These are phyloP conservation scores for Dinomys branickii DNA, from an alignment of 2,113 vertebrate species.

Conservation along the genomic window DNA sequence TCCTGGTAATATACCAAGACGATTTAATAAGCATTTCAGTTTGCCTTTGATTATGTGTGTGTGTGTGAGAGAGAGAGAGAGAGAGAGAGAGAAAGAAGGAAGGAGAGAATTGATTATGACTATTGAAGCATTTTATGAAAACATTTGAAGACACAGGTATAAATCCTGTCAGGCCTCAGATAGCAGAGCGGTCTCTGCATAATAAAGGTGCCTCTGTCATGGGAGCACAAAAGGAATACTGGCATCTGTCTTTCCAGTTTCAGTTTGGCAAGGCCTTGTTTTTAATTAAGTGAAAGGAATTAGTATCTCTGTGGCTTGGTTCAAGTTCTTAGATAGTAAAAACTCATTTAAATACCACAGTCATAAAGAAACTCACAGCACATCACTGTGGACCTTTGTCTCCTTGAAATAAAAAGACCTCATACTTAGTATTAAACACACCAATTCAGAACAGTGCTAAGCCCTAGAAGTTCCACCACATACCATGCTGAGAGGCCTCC, in stretches of 20 bases:
- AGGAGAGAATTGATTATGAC: background rate
- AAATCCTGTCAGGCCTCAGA: constrained; percentile 3
- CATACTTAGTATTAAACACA: background rate
- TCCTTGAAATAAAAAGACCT: constrained; percentile 36
- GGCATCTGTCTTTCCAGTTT: background rate
- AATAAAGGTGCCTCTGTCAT: background rate
- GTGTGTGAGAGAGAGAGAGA: background rate
- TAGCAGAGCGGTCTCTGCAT: background rate
- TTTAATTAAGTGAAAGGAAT: constrained; percentile 44
- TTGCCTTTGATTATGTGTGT: constrained; percentile 10
- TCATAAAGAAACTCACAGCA: constrained; percentile 19
- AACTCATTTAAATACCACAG: constrained; percentile 19
- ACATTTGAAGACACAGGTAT: background rate
- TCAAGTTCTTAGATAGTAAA: constrained; percentile 54
- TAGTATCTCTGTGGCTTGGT: background rate
- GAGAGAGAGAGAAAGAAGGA: background rate
- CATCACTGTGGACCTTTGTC: constrained; percentile 16
- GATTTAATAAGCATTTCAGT: constrained; percentile 50
- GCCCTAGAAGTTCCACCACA: background rate
- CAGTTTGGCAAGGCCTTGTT: background rate
- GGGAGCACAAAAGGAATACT: background rate
- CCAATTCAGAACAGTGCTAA: background rate
- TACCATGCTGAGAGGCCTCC: background rate
- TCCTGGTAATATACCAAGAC: constrained; percentile 5
- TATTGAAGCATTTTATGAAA: constrained; percentile 36